Evolutionary conservation across 2,113 vertebrate species (phyloP), one percentile per base, ranked within the genome.

Genomic region (Nanger granti): DNA sequence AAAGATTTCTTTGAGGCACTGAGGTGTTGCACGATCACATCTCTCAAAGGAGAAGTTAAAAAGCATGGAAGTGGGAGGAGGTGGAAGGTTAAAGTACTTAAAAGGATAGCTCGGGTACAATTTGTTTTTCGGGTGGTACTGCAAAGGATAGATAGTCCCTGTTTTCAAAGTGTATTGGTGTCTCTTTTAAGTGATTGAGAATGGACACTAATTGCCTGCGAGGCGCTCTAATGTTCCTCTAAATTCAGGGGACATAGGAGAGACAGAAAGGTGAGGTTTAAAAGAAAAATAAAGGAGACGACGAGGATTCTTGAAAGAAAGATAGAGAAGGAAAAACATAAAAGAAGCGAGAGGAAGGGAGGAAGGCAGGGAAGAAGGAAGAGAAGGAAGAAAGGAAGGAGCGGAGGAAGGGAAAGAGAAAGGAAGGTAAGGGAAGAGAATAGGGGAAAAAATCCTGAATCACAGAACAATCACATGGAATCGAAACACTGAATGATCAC

Each of bases 1-100:
- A 44, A 34, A 80, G 47, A 54, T 86, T 76, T 90, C 95, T 95
- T 84, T 84, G 95, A 95, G 89, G 79, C 79, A 82, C 31, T 11
- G 79, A 94, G 97, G 92, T 85, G 91, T 86, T 89, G 95, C 91
- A 83, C 3, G 52, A 93, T 92, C 94, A 37, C 83, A 14, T 64
- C 49, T 96, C 96, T 97, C 96, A 89, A 49, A 91, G 92, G 92
- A 59, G 41, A 96, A 98, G 97, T 98, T 98, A 97, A 90, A 95
- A 97, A 59, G 85, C 87, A 60, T 47, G 60, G 87, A 44, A 92
- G 90, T 96, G 87, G 88, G 90, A 89, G 88, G 89, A 97, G 97
- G 97, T 80, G 91, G 82, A 44, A 94, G 96, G 96, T 93, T 84
- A 93, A 69, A 83, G 91, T 92, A 94, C 84, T 97, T 97, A 73